A percentile compares a stretch with the other conserved stretches of the same genome.
Conservation (phyloP, 1,140 invertebrate species). For the Spodoptera frugiperda region DNA sequence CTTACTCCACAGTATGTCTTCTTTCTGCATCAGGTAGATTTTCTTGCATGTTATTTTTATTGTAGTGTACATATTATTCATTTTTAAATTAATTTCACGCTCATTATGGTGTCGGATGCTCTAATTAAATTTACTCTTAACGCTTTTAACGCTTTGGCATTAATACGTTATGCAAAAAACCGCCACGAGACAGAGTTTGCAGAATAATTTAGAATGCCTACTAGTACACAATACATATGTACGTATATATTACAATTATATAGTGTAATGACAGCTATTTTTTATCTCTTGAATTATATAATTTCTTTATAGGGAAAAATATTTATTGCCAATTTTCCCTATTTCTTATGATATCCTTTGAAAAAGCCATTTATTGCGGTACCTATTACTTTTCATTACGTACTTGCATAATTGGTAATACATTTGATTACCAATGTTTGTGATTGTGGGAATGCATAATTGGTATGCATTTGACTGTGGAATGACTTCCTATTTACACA, state of each 20-base stretch:
- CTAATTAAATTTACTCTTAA: constrained; percentile 67
- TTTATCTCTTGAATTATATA: constrained; percentile 60
- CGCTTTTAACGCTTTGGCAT: constrained; percentile 72
- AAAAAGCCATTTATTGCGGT: constrained; percentile 44
- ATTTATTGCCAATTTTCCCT: constrained; percentile 1
- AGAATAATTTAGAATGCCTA: constrained; percentile 67
- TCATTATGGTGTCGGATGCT: constrained; percentile 71
- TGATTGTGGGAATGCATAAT: neutral
- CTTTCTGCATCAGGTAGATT: constrained; percentile 81
- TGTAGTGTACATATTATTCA: constrained; percentile 73
- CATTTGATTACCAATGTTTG: neutral
- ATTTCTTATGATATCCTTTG: neutral
- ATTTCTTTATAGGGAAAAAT: constrained; percentile 33
- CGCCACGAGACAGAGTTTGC: constrained; percentile 84
- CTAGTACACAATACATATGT: constrained; percentile 55
- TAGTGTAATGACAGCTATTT: constrained; percentile 37
- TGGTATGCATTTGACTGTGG: neutral
- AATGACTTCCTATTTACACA: too few species aligned
- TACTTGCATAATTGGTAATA: constrained; percentile 7
- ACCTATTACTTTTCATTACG: constrained; percentile 3
- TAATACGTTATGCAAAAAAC: constrained; percentile 75
- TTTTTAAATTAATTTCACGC: constrained; percentile 60
- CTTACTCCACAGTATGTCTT: constrained; percentile 79
- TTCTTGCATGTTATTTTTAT: constrained; percentile 61
- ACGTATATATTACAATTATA: constrained; percentile 43